Evolutionary conservation across 2,797 vertebrate genomes (phyloP).

Genomic region (Aeoliscus strigatus): DNA sequence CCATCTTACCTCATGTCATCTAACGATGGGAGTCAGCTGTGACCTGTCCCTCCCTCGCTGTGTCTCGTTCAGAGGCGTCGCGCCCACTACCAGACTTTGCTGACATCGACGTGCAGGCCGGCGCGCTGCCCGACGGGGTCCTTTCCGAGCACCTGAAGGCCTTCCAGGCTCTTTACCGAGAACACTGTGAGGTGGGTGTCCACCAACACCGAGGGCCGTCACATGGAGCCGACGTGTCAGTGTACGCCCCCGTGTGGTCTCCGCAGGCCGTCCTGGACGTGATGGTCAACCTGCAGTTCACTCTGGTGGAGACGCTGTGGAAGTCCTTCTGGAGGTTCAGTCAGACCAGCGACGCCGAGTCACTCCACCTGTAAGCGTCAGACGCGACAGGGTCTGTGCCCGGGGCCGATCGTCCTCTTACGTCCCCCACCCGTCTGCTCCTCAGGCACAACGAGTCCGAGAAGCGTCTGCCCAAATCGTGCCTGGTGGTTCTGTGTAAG

Average conservation of each 20-base stretch:
- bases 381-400: too few relatives aligned
- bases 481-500: conserved; percentile 86
- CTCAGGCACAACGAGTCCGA: conserved; percentile 84
- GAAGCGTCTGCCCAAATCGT: conserved; percentile 85
- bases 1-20: too few relatives aligned
- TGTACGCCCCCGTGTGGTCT: neutral
- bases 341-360: conserved; percentile 73
- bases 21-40: too few relatives aligned
- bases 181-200: conserved; percentile 89
- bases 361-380: conserved; percentile 77
- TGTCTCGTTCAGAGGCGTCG: conserved; percentile 75
- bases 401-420: too few relatives aligned
- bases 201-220: too few relatives aligned
- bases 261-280: conserved; percentile 87
- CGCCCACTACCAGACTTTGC: conserved; percentile 81
- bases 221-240: too few relatives aligned
- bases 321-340: conserved; percentile 93
- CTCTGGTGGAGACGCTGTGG: conserved; percentile 90
- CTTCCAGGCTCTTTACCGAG: conserved; percentile 87
- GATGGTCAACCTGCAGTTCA: conserved; percentile 92
- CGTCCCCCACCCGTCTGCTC: neutral
- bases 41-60: neutral
- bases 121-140: conserved; percentile 80
- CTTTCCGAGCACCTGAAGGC: conserved; percentile 79
- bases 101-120: conserved; percentile 80